Conservation (phyloP, 2,113 vertebrate genomes). For the Paedocypris sp. region DNA sequence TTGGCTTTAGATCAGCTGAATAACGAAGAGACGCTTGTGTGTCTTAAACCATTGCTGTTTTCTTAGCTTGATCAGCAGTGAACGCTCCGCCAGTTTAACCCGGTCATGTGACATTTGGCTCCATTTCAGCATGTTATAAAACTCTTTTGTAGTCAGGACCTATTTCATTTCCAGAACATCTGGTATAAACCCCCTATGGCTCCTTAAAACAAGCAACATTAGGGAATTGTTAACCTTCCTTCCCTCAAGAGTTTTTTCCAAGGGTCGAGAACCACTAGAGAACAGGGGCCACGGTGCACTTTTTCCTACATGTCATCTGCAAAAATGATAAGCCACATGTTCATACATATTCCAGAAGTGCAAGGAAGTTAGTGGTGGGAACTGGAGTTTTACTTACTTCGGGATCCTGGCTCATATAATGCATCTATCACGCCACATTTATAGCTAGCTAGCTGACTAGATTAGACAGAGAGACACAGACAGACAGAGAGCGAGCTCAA, state of each 20-base stretch:
- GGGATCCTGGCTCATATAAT: too few relatives aligned
- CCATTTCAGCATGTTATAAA: not conserved
- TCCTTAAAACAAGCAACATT: slow-evolving; percentile 9
- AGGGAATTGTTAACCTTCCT: slow-evolving; percentile 3
- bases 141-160: not conserved
- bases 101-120: not conserved
- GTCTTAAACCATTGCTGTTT: too few relatives aligned
- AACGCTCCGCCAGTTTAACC: not conserved
- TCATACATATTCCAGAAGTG: not conserved
- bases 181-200: slow-evolving; percentile 2
- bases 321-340: slow-evolving; percentile 4
- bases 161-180: slow-evolving; percentile 1
- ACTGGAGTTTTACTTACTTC: too few relatives aligned
- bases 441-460: too few relatives aligned
- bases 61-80: not conserved
- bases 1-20: too few relatives aligned
- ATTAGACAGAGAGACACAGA: too few relatives aligned
- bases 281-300: not conserved
- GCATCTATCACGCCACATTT: too few relatives aligned
- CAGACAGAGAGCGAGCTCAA: not conserved
- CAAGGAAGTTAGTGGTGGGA: not conserved
- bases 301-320: slow-evolving; percentile 9
- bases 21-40: not conserved
- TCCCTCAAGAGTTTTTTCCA: not conserved
- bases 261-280: not conserved